Percentiles rank a stretch among this genome's conserved stretches.
phyloP scores from a whole-genome alignment of 2,888 invertebrate genomes.

The Empis stercorea region DNA sequence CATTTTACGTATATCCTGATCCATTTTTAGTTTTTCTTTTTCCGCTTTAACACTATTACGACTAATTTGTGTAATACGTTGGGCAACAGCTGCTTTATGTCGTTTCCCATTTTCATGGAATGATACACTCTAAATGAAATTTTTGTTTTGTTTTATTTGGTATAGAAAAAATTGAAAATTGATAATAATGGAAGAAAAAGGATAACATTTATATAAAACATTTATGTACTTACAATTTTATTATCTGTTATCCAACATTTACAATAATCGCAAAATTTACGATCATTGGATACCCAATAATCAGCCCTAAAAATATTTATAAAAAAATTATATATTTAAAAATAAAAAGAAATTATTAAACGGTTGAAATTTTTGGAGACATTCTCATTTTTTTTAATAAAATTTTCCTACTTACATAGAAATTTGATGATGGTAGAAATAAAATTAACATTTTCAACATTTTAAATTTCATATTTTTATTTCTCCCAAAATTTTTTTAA shows the following conservation, averaged over 20 bases:
- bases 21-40: conserved; percentile 62
- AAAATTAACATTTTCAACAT: too few relatives aligned
- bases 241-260: conserved; percentile 98
- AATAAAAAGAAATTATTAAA: too few relatives aligned
- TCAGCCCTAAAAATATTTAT: conserved; percentile 58
- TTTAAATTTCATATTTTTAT: too few relatives aligned
- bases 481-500: too few relatives aligned
- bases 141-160: too few relatives aligned
- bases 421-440: too few relatives aligned
- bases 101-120: conserved; percentile 89
- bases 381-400: too few relatives aligned
- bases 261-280: conserved; percentile 94
- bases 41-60: conserved; percentile 72
- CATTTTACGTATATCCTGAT: conserved; percentile 72
- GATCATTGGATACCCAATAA: conserved; percentile 92
- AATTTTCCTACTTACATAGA: too few relatives aligned
- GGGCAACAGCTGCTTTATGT: conserved; percentile 84
- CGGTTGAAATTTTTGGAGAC: too few relatives aligned
- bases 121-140: conserved; percentile 78
- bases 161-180: too few relatives aligned
- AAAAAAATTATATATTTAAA: neutral
- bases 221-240: conserved; percentile 66
- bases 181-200: too few relatives aligned
- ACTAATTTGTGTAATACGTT: conserved; percentile 69
- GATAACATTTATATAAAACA: too few relatives aligned